phyloP scores from a whole-genome alignment of 2,797 vertebrate genomes.

The Cyprinodon diabolis region DNA sequence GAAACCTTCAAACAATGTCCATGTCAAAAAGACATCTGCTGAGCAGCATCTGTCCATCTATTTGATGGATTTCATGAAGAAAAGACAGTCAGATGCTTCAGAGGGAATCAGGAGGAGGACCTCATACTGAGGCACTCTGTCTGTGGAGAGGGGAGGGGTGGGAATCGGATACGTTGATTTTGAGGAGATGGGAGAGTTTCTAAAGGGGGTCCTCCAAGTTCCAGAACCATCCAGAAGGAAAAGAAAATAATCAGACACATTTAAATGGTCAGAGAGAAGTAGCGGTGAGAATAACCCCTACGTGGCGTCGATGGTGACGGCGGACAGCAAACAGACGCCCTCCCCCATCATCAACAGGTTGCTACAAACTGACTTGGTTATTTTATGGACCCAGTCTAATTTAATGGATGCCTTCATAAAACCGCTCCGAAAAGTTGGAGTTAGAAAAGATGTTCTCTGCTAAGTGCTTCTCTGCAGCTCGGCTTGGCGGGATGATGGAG shows the following conservation, averaged over 20 bases:
- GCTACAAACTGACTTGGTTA: no score
- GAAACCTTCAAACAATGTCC: neutral
- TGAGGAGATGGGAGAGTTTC: no score
- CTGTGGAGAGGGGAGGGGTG: neutral
- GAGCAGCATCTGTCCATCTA: conserved; percentile 2
- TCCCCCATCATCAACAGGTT: no score
- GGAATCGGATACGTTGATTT: no score
- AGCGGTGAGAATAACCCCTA: no score
- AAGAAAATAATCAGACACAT: no score
- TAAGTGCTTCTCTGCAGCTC: conserved; percentile 45
- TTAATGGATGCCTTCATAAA: conserved; percentile 1
- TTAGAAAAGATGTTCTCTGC: conserved; percentile 26
- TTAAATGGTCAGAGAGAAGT: no score
- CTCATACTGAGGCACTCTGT: neutral
- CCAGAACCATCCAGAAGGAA: no score
- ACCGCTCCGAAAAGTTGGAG: conserved; percentile 7
- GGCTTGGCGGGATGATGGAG: conserved; percentile 45
- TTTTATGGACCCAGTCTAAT: neutral
- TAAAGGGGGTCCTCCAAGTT: no score
- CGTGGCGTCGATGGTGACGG: no score
- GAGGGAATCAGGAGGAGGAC: neutral
- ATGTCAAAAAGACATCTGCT: neutral
- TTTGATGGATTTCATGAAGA: neutral
- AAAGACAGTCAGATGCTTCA: conserved; percentile 1
- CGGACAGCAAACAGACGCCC: no score